Evolutionary conservation across 2,797 vertebrate genomes (phyloP), one percentile per base, ranked within the genome.

Genomic region (Typhlichthys eigenmanni): DNA sequence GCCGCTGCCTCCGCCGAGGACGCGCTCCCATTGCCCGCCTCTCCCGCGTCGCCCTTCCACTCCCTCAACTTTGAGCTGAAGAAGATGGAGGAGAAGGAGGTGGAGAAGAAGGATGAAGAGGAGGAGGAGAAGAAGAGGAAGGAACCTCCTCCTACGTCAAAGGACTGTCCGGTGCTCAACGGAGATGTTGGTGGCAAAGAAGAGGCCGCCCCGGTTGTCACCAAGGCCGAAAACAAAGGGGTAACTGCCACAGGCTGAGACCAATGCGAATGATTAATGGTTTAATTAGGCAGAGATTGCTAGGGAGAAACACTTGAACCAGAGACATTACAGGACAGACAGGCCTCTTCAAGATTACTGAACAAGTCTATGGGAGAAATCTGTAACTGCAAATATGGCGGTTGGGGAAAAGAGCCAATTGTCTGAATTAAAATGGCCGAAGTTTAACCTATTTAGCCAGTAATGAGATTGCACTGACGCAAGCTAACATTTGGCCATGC

Each of bases 41-140:
- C 85, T 56, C 83, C 89, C 2, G 59, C 60, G 3, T 90, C 88
- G 24, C 85, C 87, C 62, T 79, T 83, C 67, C 83, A 82, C 34
- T 75, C 81, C 16, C 17, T 85, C 1, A 85, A 87, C 72, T 81
- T 85, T 78, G 86, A 89, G 71, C 54, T 80, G 2, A 88, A 85
- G 78, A 89, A 81, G 72, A 79, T 77, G 24, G 84, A 86, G 43
- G 71, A 55, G 0, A 66, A 83, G 1, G 76, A 71, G 29, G 80
- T 70, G 78, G 88, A 81, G 71, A 79, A 76, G 24, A 84, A 86
- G 43, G 69, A 55, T 0, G 67, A 83, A 1, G 76, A 71, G 29
- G 79, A 73, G 67, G 38, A 8, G 38, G 9, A 43, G 9, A 43
- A 38, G 34, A 38, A 43, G 9, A 9, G 9, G 38, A 7, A 7